These are phyloP conservation scores for Amphimallon solstitiale DNA, from an alignment of 2,888 invertebrate genomes.

Conservation along the genomic window DNA sequence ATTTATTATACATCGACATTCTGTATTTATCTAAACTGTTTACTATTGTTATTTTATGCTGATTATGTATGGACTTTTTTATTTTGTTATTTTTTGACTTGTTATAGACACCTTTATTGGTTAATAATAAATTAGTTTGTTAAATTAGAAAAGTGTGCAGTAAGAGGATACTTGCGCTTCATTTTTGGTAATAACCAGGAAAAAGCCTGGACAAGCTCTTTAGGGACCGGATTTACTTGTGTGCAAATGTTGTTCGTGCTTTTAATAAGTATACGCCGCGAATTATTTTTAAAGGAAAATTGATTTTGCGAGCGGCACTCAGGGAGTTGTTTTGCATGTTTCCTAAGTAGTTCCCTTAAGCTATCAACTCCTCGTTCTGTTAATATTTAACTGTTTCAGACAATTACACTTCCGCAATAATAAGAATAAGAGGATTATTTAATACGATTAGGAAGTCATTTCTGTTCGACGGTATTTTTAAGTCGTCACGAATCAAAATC, in stretches of 20 bases:
- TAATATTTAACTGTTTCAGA: slow-evolving; percentile 3
- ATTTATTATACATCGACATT: no score
- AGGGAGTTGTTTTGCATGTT: slow-evolving; percentile 10
- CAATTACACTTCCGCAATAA: slow-evolving; percentile 19
- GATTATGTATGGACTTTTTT: no score
- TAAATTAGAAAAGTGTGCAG: no score
- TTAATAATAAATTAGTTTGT: no score
- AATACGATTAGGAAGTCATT: slow-evolving; percentile 2
- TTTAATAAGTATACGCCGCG: neutral
- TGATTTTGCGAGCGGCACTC: slow-evolving; percentile 3
- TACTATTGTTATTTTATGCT: no score
- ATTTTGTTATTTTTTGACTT: no score
- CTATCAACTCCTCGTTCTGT: neutral
- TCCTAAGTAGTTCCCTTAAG: slow-evolving; percentile 6
- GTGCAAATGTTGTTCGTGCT: neutral
- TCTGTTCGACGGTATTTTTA: neutral
- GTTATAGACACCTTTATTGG: no score
- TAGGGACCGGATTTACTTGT: no score
- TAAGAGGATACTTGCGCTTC: no score
- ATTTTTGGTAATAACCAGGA: no score
- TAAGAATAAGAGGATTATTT: slow-evolving; percentile 12
- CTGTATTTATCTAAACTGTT: no score
- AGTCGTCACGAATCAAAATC: neutral
- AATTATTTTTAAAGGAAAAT: neutral
- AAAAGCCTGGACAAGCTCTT: no score